Evolutionary conservation across 92 coral and sea anemone species (phyloP).

Genomic region (Actinostola sp.): DNA sequence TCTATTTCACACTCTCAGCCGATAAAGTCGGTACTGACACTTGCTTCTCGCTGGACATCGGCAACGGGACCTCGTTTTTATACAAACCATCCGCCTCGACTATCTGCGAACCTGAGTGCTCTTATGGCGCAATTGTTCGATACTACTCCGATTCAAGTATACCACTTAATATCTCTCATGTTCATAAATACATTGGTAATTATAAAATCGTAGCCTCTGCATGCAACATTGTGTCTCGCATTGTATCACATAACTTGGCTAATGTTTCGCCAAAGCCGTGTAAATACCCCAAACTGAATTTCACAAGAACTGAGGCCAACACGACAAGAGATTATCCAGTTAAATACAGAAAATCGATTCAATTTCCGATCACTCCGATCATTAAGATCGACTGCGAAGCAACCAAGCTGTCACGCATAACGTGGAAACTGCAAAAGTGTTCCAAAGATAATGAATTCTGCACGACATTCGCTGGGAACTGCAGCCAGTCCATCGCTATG

Average conservation of each 20-base stretch:
- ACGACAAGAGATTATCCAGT: conserved; percentile 39
- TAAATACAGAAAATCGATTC: conserved; percentile 37
- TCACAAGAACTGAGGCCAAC: conserved; percentile 54
- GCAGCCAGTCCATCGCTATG: conserved; percentile 12
- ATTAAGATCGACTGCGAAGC: conserved; percentile 78
- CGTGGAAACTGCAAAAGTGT: conserved; percentile 57
- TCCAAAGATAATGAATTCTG: conserved; percentile 18
- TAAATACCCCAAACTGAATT: conserved; percentile 70
- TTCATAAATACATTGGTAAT: conserved; percentile 3
- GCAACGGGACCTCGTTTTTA: conserved; percentile 53
- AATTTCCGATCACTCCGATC: conserved; percentile 42
- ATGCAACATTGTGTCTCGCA: conserved; percentile 59
- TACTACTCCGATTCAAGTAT: not conserved
- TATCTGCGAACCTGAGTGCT: conserved; percentile 40
- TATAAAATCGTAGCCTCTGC: conserved; percentile 47
- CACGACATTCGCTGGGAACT: conserved; percentile 12
- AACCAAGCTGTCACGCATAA: conserved; percentile 48
- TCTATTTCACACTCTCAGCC: conserved; percentile 38
- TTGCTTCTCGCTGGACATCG: conserved; percentile 58
- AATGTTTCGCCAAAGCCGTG: conserved; percentile 65
- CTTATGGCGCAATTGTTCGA: not conserved
- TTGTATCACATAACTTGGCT: conserved; percentile 26
- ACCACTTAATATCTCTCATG: conserved; percentile 8
- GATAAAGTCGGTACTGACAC: conserved; percentile 66
- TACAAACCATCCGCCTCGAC: conserved; percentile 36